Conservation (phyloP, 1,140 invertebrate genomes). For the Bombus picipes region DNA sequence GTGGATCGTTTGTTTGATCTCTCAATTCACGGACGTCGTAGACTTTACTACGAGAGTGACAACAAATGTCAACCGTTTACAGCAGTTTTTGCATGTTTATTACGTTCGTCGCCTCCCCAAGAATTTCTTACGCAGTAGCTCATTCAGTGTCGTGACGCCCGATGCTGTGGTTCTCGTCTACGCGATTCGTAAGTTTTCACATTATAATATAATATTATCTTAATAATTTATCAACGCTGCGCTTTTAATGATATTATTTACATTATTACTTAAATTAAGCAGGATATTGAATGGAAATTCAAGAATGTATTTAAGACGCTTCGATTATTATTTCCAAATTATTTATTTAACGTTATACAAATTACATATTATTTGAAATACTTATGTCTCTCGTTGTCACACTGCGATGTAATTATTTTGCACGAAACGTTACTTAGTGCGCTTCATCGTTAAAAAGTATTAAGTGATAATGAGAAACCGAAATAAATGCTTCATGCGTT, state of each 20-base stretch:
- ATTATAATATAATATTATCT: no score
- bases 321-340: no score
- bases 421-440: no score
- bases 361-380: neutral
- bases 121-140: neutral
- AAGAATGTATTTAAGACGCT: neutral
- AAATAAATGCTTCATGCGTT: no score
- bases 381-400: no score
- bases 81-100: neutral
- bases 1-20: neutral
- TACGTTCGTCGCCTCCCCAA: no score
- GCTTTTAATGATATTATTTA: neutral
- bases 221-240: neutral
- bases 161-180: no score
- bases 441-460: no score
- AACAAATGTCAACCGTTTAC: neutral
- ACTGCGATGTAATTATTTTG: neutral
- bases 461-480: no score
- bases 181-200: neutral
- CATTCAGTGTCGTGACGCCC: neutral
- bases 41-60: neutral
- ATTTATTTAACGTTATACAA: no score
- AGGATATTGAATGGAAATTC: neutral
- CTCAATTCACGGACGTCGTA: neutral
- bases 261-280: neutral